Conservation (phyloP, 2,888 invertebrate genomes). For the Rotaria sp. region DNA sequence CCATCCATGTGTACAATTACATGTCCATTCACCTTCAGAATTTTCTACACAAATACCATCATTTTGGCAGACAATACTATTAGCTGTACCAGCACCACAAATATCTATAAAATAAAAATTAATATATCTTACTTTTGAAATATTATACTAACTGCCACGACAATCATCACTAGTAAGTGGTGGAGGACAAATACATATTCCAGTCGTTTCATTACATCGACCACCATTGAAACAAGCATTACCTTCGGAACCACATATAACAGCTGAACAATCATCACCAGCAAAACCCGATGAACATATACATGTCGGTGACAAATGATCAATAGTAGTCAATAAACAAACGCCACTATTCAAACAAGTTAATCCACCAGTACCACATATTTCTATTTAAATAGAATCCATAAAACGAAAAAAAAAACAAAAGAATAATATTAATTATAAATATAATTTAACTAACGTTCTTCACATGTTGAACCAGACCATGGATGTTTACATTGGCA, state of each 20-base stretch:
- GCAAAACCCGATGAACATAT: background rate
- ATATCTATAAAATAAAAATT: background rate
- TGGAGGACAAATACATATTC: background rate
- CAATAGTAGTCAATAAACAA: background rate
- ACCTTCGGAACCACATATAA: background rate
- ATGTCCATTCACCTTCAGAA: background rate
- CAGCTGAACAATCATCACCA: background rate
- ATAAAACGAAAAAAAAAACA: background rate
- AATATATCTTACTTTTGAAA: background rate
- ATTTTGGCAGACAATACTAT: background rate
- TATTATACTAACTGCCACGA: background rate
- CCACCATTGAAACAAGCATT: background rate
- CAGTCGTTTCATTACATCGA: background rate
- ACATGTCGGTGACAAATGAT: background rate
- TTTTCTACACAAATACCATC: background rate
- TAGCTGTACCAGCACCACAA: background rate
- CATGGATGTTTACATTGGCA: background rate
- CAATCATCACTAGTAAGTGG: background rate
- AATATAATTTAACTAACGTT: background rate
- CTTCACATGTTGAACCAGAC: background rate
- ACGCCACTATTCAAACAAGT: background rate
- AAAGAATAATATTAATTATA: background rate
- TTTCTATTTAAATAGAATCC: background rate
- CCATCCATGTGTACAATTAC: conserved; percentile 1
- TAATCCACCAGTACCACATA: background rate